Conservation (phyloP, 2,797 vertebrate species). For the Mustela erminea region DNA sequence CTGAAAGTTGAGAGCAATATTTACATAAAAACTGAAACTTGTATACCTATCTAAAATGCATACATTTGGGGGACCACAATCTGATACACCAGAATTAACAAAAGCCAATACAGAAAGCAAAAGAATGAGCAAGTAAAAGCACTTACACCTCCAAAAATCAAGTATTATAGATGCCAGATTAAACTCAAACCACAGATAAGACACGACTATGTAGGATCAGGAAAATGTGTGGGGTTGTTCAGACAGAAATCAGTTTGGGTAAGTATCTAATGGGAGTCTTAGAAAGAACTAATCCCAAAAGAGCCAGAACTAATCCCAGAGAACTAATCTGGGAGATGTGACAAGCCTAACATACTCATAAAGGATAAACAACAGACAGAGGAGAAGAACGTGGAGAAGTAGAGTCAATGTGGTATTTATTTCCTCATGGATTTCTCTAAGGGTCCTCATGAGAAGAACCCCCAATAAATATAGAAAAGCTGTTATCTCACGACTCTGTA, state of each 20-base stretch:
- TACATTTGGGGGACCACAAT: background rate
- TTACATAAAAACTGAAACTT: constrained; percentile 11
- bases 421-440: background rate
- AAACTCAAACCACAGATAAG: background rate
- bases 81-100: background rate
- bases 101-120: background rate
- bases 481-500: background rate
- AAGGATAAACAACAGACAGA: background rate
- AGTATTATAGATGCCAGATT: background rate
- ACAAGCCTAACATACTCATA: background rate
- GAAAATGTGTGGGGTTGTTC: background rate
- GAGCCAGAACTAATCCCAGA: background rate
- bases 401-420: background rate
- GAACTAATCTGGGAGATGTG: background rate
- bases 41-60: background rate
- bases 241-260: background rate
- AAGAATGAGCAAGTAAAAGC: background rate
- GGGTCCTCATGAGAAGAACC: background rate
- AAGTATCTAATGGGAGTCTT: background rate
- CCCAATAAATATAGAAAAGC: background rate
- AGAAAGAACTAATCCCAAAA: background rate
- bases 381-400: background rate
- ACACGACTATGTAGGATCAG: background rate
- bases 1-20: background rate
- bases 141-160: background rate